Conservation (phyloP, 2,888 invertebrate species). For the Leucozona laternaria region DNA sequence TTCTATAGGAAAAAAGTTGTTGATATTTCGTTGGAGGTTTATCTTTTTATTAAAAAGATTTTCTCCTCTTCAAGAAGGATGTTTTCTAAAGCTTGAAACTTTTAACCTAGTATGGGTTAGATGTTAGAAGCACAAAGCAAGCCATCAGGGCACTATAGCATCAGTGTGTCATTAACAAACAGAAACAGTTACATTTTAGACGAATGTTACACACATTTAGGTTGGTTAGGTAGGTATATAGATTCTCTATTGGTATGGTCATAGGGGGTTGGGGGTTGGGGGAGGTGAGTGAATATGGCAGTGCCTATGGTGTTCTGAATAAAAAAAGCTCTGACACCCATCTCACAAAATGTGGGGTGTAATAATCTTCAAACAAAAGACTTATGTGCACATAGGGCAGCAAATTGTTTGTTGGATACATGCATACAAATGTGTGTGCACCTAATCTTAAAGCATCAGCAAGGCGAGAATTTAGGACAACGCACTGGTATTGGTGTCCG, state of each 20-base stretch:
- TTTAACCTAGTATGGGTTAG: conserved; percentile 2
- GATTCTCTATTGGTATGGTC: neutral
- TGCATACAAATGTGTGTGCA: conserved; percentile 44
- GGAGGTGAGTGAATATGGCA: neutral
- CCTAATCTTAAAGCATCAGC: conserved; percentile 74
- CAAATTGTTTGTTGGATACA: neutral
- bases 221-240: too few relatives aligned
- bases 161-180: conserved; percentile 41
- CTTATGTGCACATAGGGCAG: conserved; percentile 51
- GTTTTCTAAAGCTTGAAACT: conserved; percentile 25
- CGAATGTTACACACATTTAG: neutral
- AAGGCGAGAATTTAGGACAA: conserved; percentile 71
- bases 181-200: conserved; percentile 43
- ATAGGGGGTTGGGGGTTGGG: neutral
- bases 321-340: conserved; percentile 55
- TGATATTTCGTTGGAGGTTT: neutral
- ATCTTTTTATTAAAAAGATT: neutral
- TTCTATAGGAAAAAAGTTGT: neutral
- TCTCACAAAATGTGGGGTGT: conserved; percentile 58
- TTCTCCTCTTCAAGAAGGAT: conserved; percentile 10
- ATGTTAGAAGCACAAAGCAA: conserved; percentile 4
- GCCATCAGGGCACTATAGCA: conserved; percentile 2
- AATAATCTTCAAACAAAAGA: conserved; percentile 63
- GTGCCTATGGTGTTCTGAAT: conserved; percentile 2
- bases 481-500: conserved; percentile 50